phyloP scores from a whole-genome alignment of 2,113 vertebrate species.

The Anseranas semipalmata region DNA sequence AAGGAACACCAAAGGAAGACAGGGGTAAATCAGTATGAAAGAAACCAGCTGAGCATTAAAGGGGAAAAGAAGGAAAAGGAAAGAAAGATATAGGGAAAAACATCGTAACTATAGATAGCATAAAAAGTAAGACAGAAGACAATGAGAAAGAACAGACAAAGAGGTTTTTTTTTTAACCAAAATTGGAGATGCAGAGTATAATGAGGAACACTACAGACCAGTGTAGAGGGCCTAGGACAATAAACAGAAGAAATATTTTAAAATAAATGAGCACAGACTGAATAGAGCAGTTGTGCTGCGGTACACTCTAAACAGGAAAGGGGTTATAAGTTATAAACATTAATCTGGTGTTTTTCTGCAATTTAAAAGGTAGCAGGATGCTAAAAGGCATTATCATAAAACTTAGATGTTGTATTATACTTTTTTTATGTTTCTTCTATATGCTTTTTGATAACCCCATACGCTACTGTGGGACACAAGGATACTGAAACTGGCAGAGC shows the following conservation, averaged over 20 bases:
- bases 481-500: background rate
- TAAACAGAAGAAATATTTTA: conserved; percentile 29
- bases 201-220: background rate
- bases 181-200: conserved; percentile 47
- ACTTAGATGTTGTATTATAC: background rate
- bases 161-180: conserved; percentile 41
- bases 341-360: background rate
- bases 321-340: background rate
- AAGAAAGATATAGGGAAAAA: background rate
- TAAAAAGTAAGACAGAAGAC: background rate
- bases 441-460: background rate
- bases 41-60: background rate
- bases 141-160: conserved; percentile 4
- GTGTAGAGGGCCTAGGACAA: background rate
- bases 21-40: background rate
- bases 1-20: background rate
- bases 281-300: background rate
- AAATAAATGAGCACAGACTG: conserved; percentile 44
- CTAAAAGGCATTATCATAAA: background rate
- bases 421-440: background rate
- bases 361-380: background rate
- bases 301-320: background rate
- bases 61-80: background rate
- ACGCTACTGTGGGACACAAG: background rate
- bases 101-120: background rate